Evolutionary conservation across 2,113 vertebrate species (phyloP), one percentile per base, ranked within the genome.

Genomic region (Ornithorhynchus anatinus): DNA sequence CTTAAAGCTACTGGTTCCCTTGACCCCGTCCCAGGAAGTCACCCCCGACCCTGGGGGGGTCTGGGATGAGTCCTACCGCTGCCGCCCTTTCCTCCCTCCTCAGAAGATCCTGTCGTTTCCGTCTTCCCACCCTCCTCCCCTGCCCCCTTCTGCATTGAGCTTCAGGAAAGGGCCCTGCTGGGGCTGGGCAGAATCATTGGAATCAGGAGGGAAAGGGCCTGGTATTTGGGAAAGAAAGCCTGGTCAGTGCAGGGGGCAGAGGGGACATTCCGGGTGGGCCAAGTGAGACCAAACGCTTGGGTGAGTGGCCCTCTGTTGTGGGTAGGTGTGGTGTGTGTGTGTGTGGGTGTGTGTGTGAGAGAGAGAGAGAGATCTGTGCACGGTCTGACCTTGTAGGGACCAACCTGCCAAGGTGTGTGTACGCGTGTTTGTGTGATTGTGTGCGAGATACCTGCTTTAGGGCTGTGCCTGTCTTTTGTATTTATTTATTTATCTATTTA

Each of bases 31-130:
- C 62, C 71, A 84, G 84, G 87, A 50, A 66, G 57, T n/a, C 58
- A 40, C 63, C 62, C n/a, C n/a, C n/a, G n/a, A n/a, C n/a, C 82
- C 75, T 45, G 57, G 29, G 67, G 84, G 80, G 66, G 69, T 69
- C 15, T 40, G 83, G 68, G 82, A 68, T 70, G 61, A 59, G 7
- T 65, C 63, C 57, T 59, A 47, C 31, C 56, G 62, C 59, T 29
- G 29, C 71, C 65, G 58, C 48, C 83, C 66, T 57, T 60, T n/a
- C n/a, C n/a, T n/a, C n/a, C n/a, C n/a, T n/a, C n/a, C n/a, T n/a
- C n/a, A n/a, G n/a, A n/a, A n/a, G n/a, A n/a, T n/a, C n/a, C n/a
- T n/a, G n/a, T n/a, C n/a, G n/a, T n/a, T n/a, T n/a, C n/a, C n/a
- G n/a, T n/a, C n/a, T n/a, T n/a, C n/a, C n/a, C n/a, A n/a, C n/a